Evolutionary conservation across 1,140 invertebrate genomes (phyloP), one percentile per base, ranked within the genome.

Genomic region (Idris sp.): DNA sequence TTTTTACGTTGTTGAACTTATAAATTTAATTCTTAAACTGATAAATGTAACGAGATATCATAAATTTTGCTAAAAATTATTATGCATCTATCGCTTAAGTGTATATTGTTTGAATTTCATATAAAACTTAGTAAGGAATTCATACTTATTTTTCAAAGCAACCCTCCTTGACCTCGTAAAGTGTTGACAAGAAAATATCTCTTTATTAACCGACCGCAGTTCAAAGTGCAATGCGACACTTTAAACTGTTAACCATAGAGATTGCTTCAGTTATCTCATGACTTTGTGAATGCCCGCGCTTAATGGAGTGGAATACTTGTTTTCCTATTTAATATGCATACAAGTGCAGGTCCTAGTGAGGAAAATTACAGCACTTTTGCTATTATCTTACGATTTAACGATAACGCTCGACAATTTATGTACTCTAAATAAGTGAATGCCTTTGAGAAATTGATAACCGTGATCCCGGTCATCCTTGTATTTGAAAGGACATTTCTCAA

Each of bases 251-350:
- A 59, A 58, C 53, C 54, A 19, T 38, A 49, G 46, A 65, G 61
- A 44, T 64, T 51, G 38, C 46, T 49, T 62, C 16, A 40, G 54
- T 62, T 67, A 67, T 67, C 56, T 65, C 48, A 11, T 22, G 19
- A 31, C 56, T 67, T 56, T 67, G 44, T 49, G 54, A 46, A 30
- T 22, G 59, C 49, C n/a, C n/a, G 31, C 14, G 43, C 51, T 73
- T 73, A 73, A 73, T 73, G 59, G 65, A 73, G 69, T 65, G 40
- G 62, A 67, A 74, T 74, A 67, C 71, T 74, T 67, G 71, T 61
- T 58, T 61, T 54, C 67, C 61, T 54, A 67, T 74, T 65, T 74
- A 54, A 54, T 67, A 67, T 74, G 71, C 71, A 54, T 74, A 67
- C 54, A 19, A 46, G 61, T 25, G 35, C 8, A 36, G 48, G 15